Percentiles rank a stretch among this genome's conserved stretches.
phyloP scores from a whole-genome alignment of 2,113 vertebrate genomes.

The Dicaeum eximium region DNA sequence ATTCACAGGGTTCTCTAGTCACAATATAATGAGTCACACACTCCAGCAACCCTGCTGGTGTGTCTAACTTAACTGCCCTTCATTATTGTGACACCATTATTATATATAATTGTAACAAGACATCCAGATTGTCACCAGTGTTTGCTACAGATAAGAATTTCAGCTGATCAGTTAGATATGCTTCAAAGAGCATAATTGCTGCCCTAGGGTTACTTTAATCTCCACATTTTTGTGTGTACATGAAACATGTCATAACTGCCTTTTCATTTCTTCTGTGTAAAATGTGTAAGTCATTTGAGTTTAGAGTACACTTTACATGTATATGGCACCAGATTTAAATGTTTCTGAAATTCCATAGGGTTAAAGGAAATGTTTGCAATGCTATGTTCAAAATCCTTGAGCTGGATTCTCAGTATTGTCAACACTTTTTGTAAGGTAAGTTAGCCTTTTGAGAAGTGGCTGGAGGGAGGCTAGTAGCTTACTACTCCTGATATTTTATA shows the following conservation, averaged over 20 bases:
- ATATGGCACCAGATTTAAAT: neutral
- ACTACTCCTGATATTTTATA: neutral
- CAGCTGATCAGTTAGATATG: conserved; percentile 12
- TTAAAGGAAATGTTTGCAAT: too few relatives aligned
- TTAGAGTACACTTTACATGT: neutral
- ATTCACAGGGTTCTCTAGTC: neutral
- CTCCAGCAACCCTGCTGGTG: neutral
- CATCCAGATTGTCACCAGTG: neutral
- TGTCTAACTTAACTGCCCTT: neutral
- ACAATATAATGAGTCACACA: conserved; percentile 4
- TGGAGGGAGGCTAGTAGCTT: neutral
- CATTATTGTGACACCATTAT: neutral
- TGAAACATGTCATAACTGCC: neutral
- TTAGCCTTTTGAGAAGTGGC: neutral
- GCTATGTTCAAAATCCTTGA: too few relatives aligned
- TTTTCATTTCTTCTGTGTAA: neutral
- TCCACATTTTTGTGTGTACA: neutral
- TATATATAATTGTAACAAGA: neutral
- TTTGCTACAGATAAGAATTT: neutral
- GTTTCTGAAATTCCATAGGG: neutral
- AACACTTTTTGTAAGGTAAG: neutral
- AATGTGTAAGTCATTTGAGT: neutral
- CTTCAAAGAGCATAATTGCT: conserved; percentile 8
- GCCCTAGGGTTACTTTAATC: conserved; percentile 5
- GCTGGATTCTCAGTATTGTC: too few relatives aligned